Conservation (phyloP, 2,113 vertebrate genomes). For the Uropsilus gracilis region DNA sequence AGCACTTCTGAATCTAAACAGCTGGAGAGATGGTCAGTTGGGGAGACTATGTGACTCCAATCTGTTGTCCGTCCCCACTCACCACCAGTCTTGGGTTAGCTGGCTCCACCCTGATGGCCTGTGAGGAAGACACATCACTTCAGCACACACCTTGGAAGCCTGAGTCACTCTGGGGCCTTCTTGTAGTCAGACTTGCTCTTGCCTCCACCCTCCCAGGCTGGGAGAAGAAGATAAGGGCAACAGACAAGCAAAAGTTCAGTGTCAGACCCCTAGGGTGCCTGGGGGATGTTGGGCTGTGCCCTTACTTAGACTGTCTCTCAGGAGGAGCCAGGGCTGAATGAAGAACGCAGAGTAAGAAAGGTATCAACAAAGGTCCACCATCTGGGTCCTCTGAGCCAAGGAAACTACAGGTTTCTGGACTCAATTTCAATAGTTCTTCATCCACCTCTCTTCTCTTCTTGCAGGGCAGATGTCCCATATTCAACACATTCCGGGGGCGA, state of each 20-base stretch:
- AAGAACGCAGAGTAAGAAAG: neutral
- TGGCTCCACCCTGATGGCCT: neutral
- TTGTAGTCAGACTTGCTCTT: neutral
- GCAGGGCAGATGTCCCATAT: conserved; percentile 77
- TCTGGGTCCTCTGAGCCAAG: neutral
- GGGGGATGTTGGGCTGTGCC: neutral
- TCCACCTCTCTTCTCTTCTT: conserved; percentile 40
- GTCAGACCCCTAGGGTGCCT: neutral
- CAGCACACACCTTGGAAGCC: too few relatives aligned
- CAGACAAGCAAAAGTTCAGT: neutral
- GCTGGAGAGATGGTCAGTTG: too few relatives aligned
- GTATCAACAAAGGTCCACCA: neutral
- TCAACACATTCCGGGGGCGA: too few relatives aligned
- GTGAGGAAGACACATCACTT: too few relatives aligned
- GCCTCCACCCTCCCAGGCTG: neutral
- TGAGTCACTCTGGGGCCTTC: rapidly evolving
- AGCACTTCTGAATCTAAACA: neutral
- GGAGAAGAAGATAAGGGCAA: neutral
- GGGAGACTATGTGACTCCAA: too few relatives aligned
- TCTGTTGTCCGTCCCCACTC: too few relatives aligned
- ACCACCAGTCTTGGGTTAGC: neutral
- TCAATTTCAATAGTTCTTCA: neutral
- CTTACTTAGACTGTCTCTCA: neutral
- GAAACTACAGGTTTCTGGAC: neutral
- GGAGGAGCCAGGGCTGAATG: neutral